Percentiles rank a stretch among this genome's conserved stretches.
These are phyloP conservation scores for Orientallactaga sibirica DNA, from an alignment of 2,797 vertebrate genomes.

Conservation along the genomic window DNA sequence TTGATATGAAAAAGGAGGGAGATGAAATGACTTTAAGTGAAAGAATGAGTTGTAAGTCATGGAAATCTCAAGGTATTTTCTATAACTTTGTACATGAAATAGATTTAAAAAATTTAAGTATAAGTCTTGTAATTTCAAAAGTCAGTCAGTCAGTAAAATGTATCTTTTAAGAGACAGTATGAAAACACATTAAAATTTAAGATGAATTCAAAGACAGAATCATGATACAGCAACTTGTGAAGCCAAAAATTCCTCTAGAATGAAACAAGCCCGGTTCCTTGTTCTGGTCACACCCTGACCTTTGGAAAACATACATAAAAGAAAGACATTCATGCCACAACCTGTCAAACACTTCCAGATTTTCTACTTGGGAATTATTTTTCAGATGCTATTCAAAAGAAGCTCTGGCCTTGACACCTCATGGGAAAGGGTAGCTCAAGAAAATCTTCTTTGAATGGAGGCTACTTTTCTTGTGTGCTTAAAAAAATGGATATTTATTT, in stretches of 20 bases:
- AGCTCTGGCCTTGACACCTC: conserved; percentile 63
- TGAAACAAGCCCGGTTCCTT: conserved; percentile 84
- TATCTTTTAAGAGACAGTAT: conserved; percentile 59
- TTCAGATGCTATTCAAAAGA: conserved; percentile 74
- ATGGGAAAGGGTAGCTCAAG: conserved; percentile 11
- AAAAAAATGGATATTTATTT: background rate
- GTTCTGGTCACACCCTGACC: conserved; percentile 88
- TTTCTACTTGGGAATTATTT: conserved; percentile 76
- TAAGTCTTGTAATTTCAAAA: conserved; percentile 33
- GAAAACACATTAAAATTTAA: conserved; percentile 75
- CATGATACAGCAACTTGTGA: conserved; percentile 84
- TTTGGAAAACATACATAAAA: conserved; percentile 85
- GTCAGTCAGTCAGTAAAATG: conserved; percentile 49
- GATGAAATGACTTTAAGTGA: conserved; percentile 6
- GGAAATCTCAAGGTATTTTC: background rate
- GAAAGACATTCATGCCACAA: conserved; percentile 80
- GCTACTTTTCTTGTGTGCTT: background rate
- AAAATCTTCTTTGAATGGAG: background rate
- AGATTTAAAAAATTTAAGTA: conserved; percentile 55
- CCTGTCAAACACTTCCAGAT: conserved; percentile 83
- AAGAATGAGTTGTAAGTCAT: background rate
- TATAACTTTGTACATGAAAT: background rate
- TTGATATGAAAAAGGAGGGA: background rate
- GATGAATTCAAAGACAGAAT: conserved; percentile 81
- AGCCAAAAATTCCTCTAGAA: conserved; percentile 82